Conservation (phyloP, 2,797 vertebrate genomes). For the Ptychadena robeensis region DNA sequence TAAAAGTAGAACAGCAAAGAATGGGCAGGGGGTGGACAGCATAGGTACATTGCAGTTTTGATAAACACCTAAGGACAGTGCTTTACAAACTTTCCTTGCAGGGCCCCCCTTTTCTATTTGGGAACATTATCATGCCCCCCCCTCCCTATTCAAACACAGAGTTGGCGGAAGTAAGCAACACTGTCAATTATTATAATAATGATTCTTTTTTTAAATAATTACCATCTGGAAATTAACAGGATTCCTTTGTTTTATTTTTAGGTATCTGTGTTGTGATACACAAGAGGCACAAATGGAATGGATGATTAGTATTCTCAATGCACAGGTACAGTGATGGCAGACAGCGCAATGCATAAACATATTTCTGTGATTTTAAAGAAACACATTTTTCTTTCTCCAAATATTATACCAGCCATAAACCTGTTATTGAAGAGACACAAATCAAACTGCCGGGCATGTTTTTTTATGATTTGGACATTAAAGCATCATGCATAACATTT, state of each 20-base stretch:
- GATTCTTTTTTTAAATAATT: too few species aligned
- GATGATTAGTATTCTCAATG: slow-evolving; percentile 86
- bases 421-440: slow-evolving; percentile 34
- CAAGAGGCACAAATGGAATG: slow-evolving; percentile 84
- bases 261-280: slow-evolving; percentile 91
- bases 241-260: slow-evolving; percentile 66
- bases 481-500: slow-evolving; percentile 44
- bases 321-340: slow-evolving; percentile 81
- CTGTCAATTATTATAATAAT: too few species aligned
- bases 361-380: slow-evolving; percentile 48
- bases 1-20: too few species aligned
- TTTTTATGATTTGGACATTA: slow-evolving; percentile 47
- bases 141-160: too few species aligned
- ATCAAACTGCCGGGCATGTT: slow-evolving; percentile 47
- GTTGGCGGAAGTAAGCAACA: too few species aligned
- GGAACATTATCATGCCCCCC: too few species aligned
- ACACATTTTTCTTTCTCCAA: slow-evolving; percentile 42
- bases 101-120: too few species aligned
- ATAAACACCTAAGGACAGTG: too few species aligned
- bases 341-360: slow-evolving; percentile 39
- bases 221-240: not conserved
- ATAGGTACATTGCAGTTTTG: too few species aligned
- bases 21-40: too few species aligned
- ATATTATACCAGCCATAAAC: slow-evolving; percentile 32
- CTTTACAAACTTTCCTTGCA: too few species aligned